A percentile compares a stretch with the other conserved stretches of the same genome.
Conservation (phyloP, 2,888 invertebrate genomes). For the Synergus gifuensis region DNA sequence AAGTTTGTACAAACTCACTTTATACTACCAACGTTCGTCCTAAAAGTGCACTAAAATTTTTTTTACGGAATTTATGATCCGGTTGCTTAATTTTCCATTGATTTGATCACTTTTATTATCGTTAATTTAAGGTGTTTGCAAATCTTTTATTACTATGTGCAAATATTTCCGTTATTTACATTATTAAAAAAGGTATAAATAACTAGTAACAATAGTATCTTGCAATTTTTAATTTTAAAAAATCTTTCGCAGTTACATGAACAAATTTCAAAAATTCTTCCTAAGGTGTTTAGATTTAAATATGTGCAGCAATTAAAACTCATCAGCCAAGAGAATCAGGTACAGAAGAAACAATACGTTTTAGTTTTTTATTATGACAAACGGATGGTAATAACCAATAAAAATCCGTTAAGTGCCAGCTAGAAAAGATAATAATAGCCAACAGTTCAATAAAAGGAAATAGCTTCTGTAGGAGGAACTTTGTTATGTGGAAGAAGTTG, state of each 20-base stretch:
- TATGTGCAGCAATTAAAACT: background rate
- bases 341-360: background rate
- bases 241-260: background rate
- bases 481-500: background rate
- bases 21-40: background rate
- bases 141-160: background rate
- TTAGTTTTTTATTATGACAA: slow-evolving; percentile 7
- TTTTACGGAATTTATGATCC: background rate
- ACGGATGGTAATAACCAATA: background rate
- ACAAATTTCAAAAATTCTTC: background rate
- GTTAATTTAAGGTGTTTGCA: background rate
- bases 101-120: background rate
- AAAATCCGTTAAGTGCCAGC: background rate
- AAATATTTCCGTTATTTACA: background rate
- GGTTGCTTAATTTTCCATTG: background rate
- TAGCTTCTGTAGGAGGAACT: background rate
- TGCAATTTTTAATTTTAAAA: background rate
- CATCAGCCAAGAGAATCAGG: background rate
- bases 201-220: background rate
- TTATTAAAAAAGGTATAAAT: background rate
- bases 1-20: background rate
- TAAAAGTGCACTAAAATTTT: background rate
- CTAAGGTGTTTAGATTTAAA: background rate
- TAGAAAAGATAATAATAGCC: background rate
- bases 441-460: slow-evolving; percentile 16